Base-by-base conservation (phyloP, 2,113 vertebrate species). In the Protomyctophum bolini region DNA sequence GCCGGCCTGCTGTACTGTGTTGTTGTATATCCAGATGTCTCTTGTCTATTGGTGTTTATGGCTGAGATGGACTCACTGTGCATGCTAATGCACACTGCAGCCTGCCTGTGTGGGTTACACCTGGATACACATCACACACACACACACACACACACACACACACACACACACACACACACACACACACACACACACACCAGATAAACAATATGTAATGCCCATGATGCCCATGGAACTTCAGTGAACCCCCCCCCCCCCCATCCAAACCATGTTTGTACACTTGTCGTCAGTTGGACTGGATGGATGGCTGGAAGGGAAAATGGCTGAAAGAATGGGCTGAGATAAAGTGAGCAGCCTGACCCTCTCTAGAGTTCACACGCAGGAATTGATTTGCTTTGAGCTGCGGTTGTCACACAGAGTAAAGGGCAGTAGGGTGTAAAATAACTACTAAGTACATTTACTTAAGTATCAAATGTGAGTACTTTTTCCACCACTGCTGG, bases 21-120 rank as follows among this genome's bases (percentile, higher is more conserved):
- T 21, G 21, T 21, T 21, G 21, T 21, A 21, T 63, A 50, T 87
- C 76, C 85, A 85, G 86, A 80, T 82, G 84, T 79, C 81, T 74
- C 66, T 41, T 4, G 64, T 59, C 73, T 57, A 12, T 41, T 9
- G 58, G 1, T 75, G 15, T 80, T 86, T 75, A 74, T 75, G 60
- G 73, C 57, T 10, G 63, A 72, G 72, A 75, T 73, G 59, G 73
- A 60, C 21, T 21, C 21, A 21, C 71, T 72, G 57, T 72, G 71
- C 76, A 70, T 77, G 81, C 69, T 70, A 33, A 71, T 21, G 80
- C 72, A 80, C 74, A 69, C 75, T 67, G 63, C 10, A 21, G 21
- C 21, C 21, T 21, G 21, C 21, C 21, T 21, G 21, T 21, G 77
- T 77, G 68, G 82, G 76, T 66, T 83, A 83, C 77, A 83, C 77